A percentile compares a stretch with the other conserved stretches of the same genome.
Conservation (phyloP, 1,140 invertebrate species). For the Scaptomyza montana region DNA sequence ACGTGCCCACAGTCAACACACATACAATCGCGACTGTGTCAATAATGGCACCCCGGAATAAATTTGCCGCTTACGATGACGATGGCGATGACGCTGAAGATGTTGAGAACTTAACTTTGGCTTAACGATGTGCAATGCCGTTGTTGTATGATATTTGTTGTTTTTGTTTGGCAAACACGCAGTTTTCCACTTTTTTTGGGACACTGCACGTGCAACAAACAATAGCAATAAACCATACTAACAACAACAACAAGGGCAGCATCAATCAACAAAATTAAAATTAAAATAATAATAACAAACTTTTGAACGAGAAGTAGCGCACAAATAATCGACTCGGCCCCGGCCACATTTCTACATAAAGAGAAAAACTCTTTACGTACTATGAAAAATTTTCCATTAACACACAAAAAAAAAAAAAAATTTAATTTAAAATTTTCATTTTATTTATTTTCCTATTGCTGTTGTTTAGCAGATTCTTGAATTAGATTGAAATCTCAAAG, state of each 20-base stretch:
- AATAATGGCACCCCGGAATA: slow-evolving; percentile 28
- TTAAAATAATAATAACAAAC: slow-evolving; percentile 81
- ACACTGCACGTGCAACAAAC: slow-evolving; percentile 45
- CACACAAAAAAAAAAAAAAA: slow-evolving; percentile 75
- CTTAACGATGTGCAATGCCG: slow-evolving; percentile 4
- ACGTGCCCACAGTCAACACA: slow-evolving; percentile 72
- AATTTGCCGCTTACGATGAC: slow-evolving; percentile 4
- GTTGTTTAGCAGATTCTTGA: slow-evolving; percentile 40
- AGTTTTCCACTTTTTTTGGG: slow-evolving; percentile 65
- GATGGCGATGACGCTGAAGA: no score
- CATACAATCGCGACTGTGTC: slow-evolving; percentile 30
- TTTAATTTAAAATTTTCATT: slow-evolving; percentile 28
- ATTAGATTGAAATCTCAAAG: slow-evolving; percentile 23
- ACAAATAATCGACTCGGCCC: slow-evolving; percentile 49
- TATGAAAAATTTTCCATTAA: slow-evolving; percentile 72
- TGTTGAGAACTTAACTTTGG: slow-evolving; percentile 28
- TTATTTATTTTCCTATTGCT: slow-evolving; percentile 11
- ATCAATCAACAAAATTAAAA: slow-evolving; percentile 71
- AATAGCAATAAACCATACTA: slow-evolving; percentile 1
- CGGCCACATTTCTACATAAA: neutral
- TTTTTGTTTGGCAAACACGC: slow-evolving; percentile 70
- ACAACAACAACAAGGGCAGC: slow-evolving; percentile 43
- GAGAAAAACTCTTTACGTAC: slow-evolving; percentile 25
- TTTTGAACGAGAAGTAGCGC: slow-evolving; percentile 44
- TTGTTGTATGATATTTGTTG: slow-evolving; percentile 26